Evolutionary conservation across 1,140 invertebrate species (phyloP), one percentile per base, ranked within the genome.

Genomic region (Olivierus martensii): DNA sequence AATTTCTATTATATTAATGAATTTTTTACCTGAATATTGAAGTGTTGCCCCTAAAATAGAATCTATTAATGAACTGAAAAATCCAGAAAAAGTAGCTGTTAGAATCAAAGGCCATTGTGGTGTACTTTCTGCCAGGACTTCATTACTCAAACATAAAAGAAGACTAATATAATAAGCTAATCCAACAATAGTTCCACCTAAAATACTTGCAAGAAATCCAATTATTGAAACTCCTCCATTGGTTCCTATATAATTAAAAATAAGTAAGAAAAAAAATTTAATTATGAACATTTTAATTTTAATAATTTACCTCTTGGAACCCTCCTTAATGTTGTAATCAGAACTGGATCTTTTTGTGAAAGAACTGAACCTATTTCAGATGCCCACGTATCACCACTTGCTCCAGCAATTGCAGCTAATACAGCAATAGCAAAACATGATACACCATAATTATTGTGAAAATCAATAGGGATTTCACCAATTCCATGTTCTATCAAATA

Each of bases 301-400:
- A 39, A 49, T 38, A 45, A 57, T 47, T 42, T 65, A 81, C 82
- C 82, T 73, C 72, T 78, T 17, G 87, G 87, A 2, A 92, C 88
- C 62, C 67, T 75, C 56, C 77, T 76, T 43, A 80, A 73, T 15
- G 77, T 77, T 9, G 87, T 90, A 28, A 93, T 82, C 0, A 92
- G 74, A 54, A 79, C 71, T 15, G 88, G 87, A 59, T 84, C 74
- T 0, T 71, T 67, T 18, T 62, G 69, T 14, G 78, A 75, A 9
- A 88, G 63, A 0, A 87, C 88, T 36, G 84, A 76, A 34, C 87
- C 89, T 38, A 93, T 67, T 69, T 93, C 90, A 18, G 86, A 90
- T 41, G 88, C 84, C 83, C 87, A 90, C 1, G 89, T 93, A 63
- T 94, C 90, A 6, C 87, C 90, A 67, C 84, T 87, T 61, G 81